A percentile compares a stretch with the other conserved stretches of the same genome.
These are phyloP conservation scores for Centropus bengalensis DNA, from an alignment of 2,113 vertebrate species.

Conservation along the genomic window DNA sequence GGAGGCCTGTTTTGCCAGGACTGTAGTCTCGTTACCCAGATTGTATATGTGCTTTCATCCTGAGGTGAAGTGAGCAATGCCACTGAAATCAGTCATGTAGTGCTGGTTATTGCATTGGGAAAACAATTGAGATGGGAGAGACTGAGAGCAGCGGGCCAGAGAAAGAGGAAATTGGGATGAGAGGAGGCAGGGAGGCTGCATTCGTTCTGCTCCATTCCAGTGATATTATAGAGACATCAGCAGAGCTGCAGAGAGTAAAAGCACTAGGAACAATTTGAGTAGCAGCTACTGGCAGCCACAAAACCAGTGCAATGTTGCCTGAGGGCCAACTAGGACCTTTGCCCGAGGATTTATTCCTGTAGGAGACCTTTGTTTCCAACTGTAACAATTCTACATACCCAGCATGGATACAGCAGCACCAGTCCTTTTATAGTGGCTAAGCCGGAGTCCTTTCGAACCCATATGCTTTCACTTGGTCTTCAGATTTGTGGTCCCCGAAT, in stretches of 20 bases:
- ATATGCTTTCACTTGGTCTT: background rate
- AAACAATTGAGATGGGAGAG: background rate
- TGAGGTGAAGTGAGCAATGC: background rate
- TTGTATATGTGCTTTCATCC: background rate
- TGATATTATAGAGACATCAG: background rate
- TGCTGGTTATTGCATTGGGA: background rate
- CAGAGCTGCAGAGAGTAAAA: background rate
- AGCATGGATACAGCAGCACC: background rate
- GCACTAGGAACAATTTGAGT: background rate
- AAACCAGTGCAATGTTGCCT: background rate
- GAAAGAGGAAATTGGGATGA: background rate
- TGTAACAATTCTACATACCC: background rate
- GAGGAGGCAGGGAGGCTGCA: background rate
- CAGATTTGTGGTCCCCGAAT: background rate
- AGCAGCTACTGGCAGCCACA: background rate
- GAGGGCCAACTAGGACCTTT: constrained; percentile 28
- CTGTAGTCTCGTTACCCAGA: background rate
- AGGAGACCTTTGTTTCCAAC: background rate
- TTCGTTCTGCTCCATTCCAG: background rate
- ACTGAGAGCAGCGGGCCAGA: background rate
- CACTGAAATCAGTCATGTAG: background rate
- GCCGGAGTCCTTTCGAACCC: background rate
- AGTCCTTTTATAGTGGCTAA: background rate
- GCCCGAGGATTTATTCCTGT: constrained; percentile 32
- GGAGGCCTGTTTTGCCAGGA: background rate